Evolutionary conservation across 1,140 invertebrate genomes (phyloP).

Genomic region (Zaprionus nigranus): DNA sequence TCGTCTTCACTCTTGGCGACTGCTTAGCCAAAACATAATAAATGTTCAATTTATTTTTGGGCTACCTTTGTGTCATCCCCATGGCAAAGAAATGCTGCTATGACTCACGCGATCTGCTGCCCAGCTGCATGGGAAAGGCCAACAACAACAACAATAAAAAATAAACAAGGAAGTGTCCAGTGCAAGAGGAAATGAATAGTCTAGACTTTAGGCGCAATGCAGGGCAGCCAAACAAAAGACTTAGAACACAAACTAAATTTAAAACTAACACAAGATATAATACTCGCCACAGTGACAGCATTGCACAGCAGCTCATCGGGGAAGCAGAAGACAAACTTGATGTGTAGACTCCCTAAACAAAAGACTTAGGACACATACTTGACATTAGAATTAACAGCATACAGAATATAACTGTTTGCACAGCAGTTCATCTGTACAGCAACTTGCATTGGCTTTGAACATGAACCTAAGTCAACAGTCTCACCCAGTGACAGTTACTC

Average conservation of each 20-base stretch:
- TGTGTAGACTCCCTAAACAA: no score
- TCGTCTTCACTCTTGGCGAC: no score
- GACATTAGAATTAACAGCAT: no score
- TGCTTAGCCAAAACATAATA: conserved; percentile 57
- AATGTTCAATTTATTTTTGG: conserved; percentile 70
- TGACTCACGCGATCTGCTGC: conserved; percentile 71
- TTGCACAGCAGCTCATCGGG: no score
- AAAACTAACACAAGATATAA: background rate
- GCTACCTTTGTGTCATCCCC: conserved; percentile 58
- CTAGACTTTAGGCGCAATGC: background rate
- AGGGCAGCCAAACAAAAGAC: conserved; percentile 40
- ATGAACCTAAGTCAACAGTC: background rate
- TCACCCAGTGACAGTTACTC: background rate
- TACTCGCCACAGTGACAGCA: no score
- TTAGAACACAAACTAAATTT: conserved; percentile 20
- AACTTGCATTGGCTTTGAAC: background rate
- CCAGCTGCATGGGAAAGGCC: conserved; percentile 73
- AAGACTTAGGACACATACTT: background rate
- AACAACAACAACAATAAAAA: conserved; percentile 2
- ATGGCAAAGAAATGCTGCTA: conserved; percentile 54
- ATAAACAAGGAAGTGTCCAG: conserved; percentile 62
- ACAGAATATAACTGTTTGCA: no score
- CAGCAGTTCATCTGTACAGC: no score
- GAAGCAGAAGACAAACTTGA: no score
- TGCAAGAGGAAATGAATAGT: conserved; percentile 14